Percentiles rank a stretch among this genome's conserved stretches.
Conservation (phyloP, 1,140 invertebrate species). For the Panagrolaimus sp. region DNA sequence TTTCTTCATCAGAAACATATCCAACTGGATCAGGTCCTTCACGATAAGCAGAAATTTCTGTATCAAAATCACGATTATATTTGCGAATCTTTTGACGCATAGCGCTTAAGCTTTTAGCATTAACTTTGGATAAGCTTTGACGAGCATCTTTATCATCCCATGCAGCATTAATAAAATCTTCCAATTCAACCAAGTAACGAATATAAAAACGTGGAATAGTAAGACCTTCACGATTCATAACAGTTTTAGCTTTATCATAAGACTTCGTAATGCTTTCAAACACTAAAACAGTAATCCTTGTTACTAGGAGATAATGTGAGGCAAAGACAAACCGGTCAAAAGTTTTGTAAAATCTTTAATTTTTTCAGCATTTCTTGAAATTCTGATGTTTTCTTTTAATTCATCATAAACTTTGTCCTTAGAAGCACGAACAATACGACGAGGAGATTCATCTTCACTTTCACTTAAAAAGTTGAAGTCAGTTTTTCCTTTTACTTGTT, state of each 20-base stretch:
- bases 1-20: slow-evolving; percentile 50
- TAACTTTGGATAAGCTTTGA: slow-evolving; percentile 72
- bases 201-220: slow-evolving; percentile 84
- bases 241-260: slow-evolving; percentile 81
- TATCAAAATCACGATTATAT: slow-evolving; percentile 87
- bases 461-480: slow-evolving; percentile 54
- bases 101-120: slow-evolving; percentile 84
- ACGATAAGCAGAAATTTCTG: slow-evolving; percentile 56
- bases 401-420: slow-evolving; percentile 98
- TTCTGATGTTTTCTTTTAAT: slow-evolving; percentile 81
- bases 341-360: slow-evolving; percentile 96
- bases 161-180: slow-evolving; percentile 84
- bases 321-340: slow-evolving; percentile 68
- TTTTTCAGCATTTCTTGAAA: slow-evolving; percentile 87
- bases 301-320: background rate
- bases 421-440: slow-evolving; percentile 85
- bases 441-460: slow-evolving; percentile 84
- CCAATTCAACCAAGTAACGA: slow-evolving; percentile 79
- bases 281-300: slow-evolving; percentile 61
- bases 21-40: slow-evolving; percentile 52
- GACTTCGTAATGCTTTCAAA: slow-evolving; percentile 86
- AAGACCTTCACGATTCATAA: slow-evolving; percentile 86
- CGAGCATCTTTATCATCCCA: slow-evolving; percentile 74
- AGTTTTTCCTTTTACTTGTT: slow-evolving; percentile 24
- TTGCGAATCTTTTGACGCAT: slow-evolving; percentile 90